phyloP scores from a whole-genome alignment of 2,888 invertebrate genomes.

The Meloe dianella region DNA sequence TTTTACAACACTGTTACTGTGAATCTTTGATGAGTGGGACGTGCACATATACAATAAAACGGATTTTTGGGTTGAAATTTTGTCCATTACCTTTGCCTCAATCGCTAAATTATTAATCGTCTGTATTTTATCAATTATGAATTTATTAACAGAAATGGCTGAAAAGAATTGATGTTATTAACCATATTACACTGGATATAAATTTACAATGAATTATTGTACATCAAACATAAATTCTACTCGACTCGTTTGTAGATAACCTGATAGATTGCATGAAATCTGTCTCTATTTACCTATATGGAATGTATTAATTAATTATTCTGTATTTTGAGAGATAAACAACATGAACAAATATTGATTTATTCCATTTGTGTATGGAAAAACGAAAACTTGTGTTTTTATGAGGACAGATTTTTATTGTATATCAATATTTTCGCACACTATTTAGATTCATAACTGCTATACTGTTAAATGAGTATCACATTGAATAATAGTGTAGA shows the following conservation, averaged over 20 bases:
- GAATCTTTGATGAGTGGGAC: slow-evolving; percentile 34
- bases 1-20: slow-evolving; percentile 31
- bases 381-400: not conserved
- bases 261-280: not conserved
- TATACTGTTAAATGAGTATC: not conserved
- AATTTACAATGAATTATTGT: not conserved
- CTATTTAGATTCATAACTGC: not conserved
- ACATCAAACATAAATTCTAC: not conserved
- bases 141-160: not conserved
- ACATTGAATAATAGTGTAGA: not conserved
- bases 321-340: not conserved
- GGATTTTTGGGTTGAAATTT: not conserved
- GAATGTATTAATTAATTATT: not conserved
- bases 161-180: not conserved
- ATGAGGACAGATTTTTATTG: not conserved
- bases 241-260: not conserved
- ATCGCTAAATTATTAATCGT: not conserved
- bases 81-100: not conserved
- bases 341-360: not conserved
- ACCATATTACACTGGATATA: not conserved
- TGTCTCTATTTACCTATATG: slow-evolving; percentile 8
- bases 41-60: not conserved
- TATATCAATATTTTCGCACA: not conserved
- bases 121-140: not conserved
- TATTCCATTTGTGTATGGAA: not conserved